A percentile compares a stretch with the other conserved stretches of the same genome.
Conservation (phyloP, 1,140 invertebrate genomes). For the Apis florea region DNA sequence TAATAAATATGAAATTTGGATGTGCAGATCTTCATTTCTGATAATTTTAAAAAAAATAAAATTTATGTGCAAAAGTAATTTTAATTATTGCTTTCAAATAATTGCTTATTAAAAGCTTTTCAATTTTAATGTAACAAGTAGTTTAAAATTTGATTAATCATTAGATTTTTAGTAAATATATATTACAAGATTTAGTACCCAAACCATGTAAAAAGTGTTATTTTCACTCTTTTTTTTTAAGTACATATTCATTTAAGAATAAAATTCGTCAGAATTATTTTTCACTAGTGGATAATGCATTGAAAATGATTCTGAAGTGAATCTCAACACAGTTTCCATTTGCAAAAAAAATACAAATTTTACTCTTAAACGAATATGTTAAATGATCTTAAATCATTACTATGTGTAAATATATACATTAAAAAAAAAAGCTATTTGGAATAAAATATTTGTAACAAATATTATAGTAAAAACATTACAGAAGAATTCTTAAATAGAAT, state of each 20-base stretch:
- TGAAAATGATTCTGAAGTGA: too few relatives aligned
- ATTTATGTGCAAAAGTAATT: constrained; percentile 39
- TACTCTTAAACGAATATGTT: too few relatives aligned
- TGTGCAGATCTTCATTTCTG: constrained; percentile 24
- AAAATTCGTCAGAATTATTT: too few relatives aligned
- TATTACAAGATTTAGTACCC: constrained; percentile 8
- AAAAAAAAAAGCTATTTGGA: background rate
- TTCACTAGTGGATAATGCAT: too few relatives aligned
- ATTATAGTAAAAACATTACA: constrained; percentile 5
- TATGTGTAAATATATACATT: too few relatives aligned
- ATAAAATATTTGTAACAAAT: background rate
- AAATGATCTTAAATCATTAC: too few relatives aligned
- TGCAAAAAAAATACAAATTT: too few relatives aligned
- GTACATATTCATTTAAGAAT: background rate
- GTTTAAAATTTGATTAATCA: background rate
- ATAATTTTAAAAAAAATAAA: background rate
- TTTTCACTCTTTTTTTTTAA: constrained; percentile 43
- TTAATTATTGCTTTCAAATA: background rate
- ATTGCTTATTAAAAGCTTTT: background rate
- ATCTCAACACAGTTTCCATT: too few relatives aligned
- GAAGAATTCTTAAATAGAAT: constrained; percentile 10
- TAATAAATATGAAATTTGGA: constrained; percentile 15
- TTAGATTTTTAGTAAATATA: background rate
- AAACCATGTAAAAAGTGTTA: constrained; percentile 30
- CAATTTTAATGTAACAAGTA: background rate